Base-by-base conservation (phyloP, 92 coral and sea anemone genomes). In the Palythoa grandis region DNA sequence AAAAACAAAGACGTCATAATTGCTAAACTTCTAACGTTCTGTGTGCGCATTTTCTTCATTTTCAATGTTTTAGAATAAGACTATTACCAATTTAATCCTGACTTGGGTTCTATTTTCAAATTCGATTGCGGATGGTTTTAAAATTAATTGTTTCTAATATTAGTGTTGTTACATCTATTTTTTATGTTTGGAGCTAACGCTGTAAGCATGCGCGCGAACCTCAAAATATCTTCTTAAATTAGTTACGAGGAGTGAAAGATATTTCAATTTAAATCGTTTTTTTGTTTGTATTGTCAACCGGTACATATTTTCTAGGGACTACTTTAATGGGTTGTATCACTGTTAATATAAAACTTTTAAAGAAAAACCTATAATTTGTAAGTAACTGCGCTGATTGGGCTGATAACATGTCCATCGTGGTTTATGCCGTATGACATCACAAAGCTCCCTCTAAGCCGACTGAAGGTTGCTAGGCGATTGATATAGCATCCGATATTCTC, bases 1-100 rank as follows among this genome's bases (percentile, higher is more conserved):
- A 19, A 39, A 54, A 23, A 76, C 66, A 52, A 13, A 54, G 66
- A 76, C 82, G 82, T 76, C 82, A 76, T 22, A 76, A 76, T 76
- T 23, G 37, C 29, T 22, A 53, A 14, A 53, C 80, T 53, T 15
- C 47, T 24, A 52, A 52, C 35, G 22, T 19, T 2, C 43, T 69
- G 19, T 25, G 74, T 11, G 17, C 2, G 74, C 15, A 37, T 37
- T 20, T 24, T 69, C 12, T 5, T 11, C 40, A 43, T 5, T 43
- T 43, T 43, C 50, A 8, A 12, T 12, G 11, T 12, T 56, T 56
- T 56, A 11, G 61, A 56, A 16, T 12, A 56, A 43, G 50, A 8
- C 50, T 43, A 5, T 43, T 0, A 43, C 3, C 6, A 43, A 43
- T 43, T 43, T 0, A 43, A 43, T 43, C 50, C 50, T 43, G 50